These are phyloP conservation scores for Watsonalla binaria DNA, from an alignment of 2,888 invertebrate genomes.

Conservation along the genomic window DNA sequence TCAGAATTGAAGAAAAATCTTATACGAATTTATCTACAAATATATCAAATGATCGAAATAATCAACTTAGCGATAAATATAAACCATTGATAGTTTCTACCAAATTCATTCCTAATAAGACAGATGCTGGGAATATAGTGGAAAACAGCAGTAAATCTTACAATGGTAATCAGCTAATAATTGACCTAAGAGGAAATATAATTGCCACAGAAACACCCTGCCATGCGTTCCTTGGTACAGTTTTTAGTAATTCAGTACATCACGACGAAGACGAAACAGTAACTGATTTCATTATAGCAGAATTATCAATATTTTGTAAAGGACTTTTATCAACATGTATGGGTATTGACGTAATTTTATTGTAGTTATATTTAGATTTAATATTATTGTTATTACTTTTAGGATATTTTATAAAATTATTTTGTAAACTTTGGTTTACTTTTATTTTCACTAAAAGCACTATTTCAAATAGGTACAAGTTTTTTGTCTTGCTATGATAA, in stretches of 20 bases:
- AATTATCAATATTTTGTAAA: constrained; percentile 65
- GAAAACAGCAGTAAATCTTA: constrained; percentile 5
- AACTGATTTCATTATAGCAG: constrained; percentile 58
- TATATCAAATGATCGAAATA: constrained; percentile 5
- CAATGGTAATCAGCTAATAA: constrained; percentile 29
- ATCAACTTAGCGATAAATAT: constrained; percentile 13
- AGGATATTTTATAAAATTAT: constrained; percentile 25
- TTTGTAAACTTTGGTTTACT: constrained; percentile 8
- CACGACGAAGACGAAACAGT: constrained; percentile 41
- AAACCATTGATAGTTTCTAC: constrained; percentile 30
- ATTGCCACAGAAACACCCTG: constrained; percentile 57
- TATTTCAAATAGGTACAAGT: too few relatives aligned
- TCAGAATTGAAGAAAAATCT: constrained; percentile 7
- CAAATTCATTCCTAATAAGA: constrained; percentile 23
- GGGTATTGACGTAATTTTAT: constrained; percentile 63
- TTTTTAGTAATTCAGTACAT: constrained; percentile 53
- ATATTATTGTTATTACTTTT: constrained; percentile 20
- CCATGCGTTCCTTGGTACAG: constrained; percentile 63
- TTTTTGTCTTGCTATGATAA: too few relatives aligned
- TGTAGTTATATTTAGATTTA: constrained; percentile 28
- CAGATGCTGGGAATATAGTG: background rate
- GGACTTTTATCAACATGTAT: constrained; percentile 61
- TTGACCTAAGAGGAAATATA: constrained; percentile 65
- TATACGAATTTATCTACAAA: background rate
- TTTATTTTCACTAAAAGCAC: constrained; percentile 2